These are phyloP conservation scores for Ibidorhyncha struthersii DNA, from an alignment of 2,113 vertebrate species.

Conservation along the genomic window DNA sequence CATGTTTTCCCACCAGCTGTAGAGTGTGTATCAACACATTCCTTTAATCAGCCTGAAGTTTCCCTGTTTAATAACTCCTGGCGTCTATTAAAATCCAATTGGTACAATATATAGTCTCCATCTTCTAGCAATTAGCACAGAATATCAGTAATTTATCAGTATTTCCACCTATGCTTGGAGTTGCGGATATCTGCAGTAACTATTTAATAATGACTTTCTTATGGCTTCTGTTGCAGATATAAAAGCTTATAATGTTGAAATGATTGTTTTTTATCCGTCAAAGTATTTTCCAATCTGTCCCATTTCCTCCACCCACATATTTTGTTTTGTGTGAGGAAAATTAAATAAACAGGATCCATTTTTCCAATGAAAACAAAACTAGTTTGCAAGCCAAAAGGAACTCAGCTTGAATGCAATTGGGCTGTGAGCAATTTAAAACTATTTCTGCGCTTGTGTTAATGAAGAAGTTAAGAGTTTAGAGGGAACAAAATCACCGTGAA, in stretches of 20 bases:
- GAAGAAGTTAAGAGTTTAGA: background rate
- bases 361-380: constrained; percentile 20
- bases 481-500: background rate
- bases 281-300: constrained; percentile 38
- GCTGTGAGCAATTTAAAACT: background rate
- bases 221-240: constrained; percentile 7
- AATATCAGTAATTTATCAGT: background rate
- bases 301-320: constrained; percentile 44
- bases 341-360: constrained; percentile 33
- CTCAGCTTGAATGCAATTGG: background rate
- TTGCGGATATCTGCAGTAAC: background rate
- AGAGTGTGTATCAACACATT: background rate
- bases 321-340: constrained; percentile 33
- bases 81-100: background rate
- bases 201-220: constrained; percentile 4
- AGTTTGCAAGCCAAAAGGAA: background rate
- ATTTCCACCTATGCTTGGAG: background rate
- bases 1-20: background rate
- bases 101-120: background rate
- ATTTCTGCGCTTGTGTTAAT: background rate
- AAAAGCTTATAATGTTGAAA: background rate
- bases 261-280: constrained; percentile 5
- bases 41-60: background rate
- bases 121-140: background rate
- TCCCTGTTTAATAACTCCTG: background rate